Conservation (phyloP, 2,888 invertebrate species). For the Ephialtes manifestator region DNA sequence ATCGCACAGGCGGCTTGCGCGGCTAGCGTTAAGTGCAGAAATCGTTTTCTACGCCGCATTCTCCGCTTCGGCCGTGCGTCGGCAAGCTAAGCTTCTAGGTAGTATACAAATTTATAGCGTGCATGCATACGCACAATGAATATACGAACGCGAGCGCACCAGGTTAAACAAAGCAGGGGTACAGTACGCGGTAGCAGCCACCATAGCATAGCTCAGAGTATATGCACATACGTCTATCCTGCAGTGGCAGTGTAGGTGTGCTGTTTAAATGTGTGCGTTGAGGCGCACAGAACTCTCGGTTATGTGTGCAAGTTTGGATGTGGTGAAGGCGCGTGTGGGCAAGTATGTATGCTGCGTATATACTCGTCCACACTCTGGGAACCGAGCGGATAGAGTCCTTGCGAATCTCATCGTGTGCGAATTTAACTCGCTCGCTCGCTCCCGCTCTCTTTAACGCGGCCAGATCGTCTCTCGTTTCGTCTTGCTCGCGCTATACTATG, state of each 20-base stretch:
- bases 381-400: slow-evolving; percentile 75
- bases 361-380: slow-evolving; percentile 58
- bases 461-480: slow-evolving; percentile 63
- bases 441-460: slow-evolving; percentile 28
- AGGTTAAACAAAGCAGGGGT: slow-evolving; percentile 74
- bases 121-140: slow-evolving; percentile 77
- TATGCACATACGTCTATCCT: neutral
- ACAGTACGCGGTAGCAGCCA: slow-evolving; percentile 8
- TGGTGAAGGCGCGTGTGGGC: slow-evolving; percentile 8
- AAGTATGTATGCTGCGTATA: slow-evolving; percentile 11
- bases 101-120: slow-evolving; percentile 79
- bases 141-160: slow-evolving; percentile 71
- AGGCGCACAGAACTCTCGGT: slow-evolving; percentile 5
- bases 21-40: slow-evolving; percentile 79
- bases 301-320: slow-evolving; percentile 18
- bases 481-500: slow-evolving; percentile 48
- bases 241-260: neutral
- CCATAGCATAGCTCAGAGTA: neutral
- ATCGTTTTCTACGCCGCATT: slow-evolving; percentile 77
- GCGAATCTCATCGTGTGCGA: slow-evolving; percentile 71
- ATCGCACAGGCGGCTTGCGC: slow-evolving; percentile 32
- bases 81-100: slow-evolving; percentile 68
- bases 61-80: slow-evolving; percentile 65
- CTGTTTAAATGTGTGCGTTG: slow-evolving; percentile 13
- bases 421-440: slow-evolving; percentile 60